Percentiles rank a stretch among this genome's conserved stretches.
Evolutionary conservation across 2,888 invertebrate genomes (phyloP).

Genomic region (Gastrophysa polygoni): DNA sequence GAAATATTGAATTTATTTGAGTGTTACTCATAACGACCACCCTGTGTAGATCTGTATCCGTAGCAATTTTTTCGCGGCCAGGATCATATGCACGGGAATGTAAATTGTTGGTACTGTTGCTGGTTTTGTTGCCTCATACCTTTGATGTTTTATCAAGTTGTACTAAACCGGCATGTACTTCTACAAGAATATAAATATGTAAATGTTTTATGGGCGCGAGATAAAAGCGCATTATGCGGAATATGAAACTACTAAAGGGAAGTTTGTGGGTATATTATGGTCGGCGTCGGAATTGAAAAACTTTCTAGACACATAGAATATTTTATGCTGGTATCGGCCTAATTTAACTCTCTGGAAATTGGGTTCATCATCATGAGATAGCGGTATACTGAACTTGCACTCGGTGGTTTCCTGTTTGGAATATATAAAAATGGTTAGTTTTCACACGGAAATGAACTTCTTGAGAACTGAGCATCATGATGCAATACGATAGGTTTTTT

Average conservation of each 20-base stretch:
- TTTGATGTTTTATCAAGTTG: slow-evolving; percentile 30
- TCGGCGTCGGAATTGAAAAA: slow-evolving; percentile 12
- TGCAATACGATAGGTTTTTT: too few relatives aligned
- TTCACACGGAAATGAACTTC: too few relatives aligned
- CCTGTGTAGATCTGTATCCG: slow-evolving; percentile 2
- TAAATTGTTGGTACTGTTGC: slow-evolving; percentile 33
- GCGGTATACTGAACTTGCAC: too few relatives aligned
- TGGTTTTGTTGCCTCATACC: slow-evolving; percentile 24
- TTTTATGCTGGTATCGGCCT: not conserved
- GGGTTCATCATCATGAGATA: not conserved
- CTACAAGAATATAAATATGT: slow-evolving; percentile 29
- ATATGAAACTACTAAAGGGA: slow-evolving; percentile 27
- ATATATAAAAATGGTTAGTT: too few relatives aligned
- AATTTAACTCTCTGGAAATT: not conserved
- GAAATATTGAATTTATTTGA: too few relatives aligned
- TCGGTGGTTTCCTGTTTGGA: too few relatives aligned
- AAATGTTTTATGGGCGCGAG: slow-evolving; percentile 24
- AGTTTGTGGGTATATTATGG: slow-evolving; percentile 13
- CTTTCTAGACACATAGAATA: not conserved
- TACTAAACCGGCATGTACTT: slow-evolving; percentile 19
- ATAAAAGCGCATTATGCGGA: slow-evolving; percentile 24
- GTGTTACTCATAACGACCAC: not conserved
- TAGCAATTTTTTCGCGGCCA: slow-evolving; percentile 19
- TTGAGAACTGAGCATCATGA: too few relatives aligned
- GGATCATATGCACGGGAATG: slow-evolving; percentile 32